These are phyloP conservation scores for Prionailurus bengalensis DNA, from an alignment of 2,113 vertebrate species.

Conservation along the genomic window DNA sequence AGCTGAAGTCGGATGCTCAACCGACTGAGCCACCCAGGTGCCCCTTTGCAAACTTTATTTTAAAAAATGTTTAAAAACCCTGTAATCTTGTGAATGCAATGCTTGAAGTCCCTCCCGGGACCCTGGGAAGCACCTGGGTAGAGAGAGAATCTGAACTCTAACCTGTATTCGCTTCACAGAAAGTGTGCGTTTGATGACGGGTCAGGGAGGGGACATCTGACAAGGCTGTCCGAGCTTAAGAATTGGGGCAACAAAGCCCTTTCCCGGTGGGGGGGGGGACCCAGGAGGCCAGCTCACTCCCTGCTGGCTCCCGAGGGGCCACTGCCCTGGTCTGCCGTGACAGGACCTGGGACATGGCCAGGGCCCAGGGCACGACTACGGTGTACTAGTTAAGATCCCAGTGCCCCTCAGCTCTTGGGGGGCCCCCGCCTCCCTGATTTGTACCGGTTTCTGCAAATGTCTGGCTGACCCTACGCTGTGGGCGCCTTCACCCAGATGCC, in stretches of 20 bases:
- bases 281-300: not conserved
- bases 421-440: rapidly evolving
- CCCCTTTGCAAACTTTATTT: not conserved
- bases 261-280: not conserved
- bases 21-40: no score
- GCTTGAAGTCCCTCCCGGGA: not conserved
- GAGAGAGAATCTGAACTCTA: not conserved
- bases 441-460: no score
- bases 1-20: no score
- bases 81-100: not conserved
- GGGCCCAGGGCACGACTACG: not conserved
- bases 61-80: not conserved
- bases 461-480: rapidly evolving
- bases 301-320: not conserved
- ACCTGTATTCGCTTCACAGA: no score
- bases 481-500: not conserved
- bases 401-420: rapidly evolving
- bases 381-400: rapidly evolving
- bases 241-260: not conserved
- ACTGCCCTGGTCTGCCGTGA: no score
- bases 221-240: not conserved
- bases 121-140: not conserved
- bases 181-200: no score
- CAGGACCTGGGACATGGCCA: rapidly evolving
- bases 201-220: no score